Percentiles rank a stretch among this genome's conserved stretches.
These are phyloP conservation scores for Xestia ashworthii DNA, from an alignment of 2,888 invertebrate species.

Conservation along the genomic window DNA sequence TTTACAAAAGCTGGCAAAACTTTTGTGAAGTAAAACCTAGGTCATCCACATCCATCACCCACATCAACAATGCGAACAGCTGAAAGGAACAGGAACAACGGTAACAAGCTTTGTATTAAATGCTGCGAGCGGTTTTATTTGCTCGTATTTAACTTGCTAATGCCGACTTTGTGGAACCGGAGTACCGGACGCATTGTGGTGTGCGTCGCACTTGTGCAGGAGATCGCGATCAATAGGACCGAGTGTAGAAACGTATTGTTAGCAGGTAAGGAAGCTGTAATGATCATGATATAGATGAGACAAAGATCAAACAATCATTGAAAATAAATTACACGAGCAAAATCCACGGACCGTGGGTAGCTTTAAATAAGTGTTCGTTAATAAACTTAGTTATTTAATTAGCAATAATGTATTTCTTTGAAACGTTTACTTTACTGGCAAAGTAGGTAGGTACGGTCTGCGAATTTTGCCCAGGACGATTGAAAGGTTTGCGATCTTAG, in stretches of 20 bases:
- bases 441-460: neutral
- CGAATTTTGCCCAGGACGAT: neutral
- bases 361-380: neutral
- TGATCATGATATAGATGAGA: neutral
- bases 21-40: slow-evolving; percentile 3
- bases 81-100: slow-evolving; percentile 28
- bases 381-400: neutral
- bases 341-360: neutral
- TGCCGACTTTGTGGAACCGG: slow-evolving; percentile 42
- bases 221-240: slow-evolving; percentile 12
- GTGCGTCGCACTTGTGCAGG: slow-evolving; percentile 17
- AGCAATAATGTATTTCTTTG: neutral
- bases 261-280: slow-evolving; percentile 20
- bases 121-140: slow-evolving; percentile 55
- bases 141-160: slow-evolving; percentile 59
- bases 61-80: slow-evolving; percentile 28
- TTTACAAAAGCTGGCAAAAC: neutral
- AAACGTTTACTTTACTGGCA: too few species aligned
- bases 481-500: neutral
- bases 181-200: slow-evolving; percentile 48
- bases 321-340: neutral
- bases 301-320: neutral
- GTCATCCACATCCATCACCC: slow-evolving; percentile 12
- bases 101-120: slow-evolving; percentile 50
- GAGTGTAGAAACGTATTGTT: slow-evolving; percentile 5